Evolutionary conservation across 1,140 invertebrate species (phyloP).

Genomic region (Acyrthosiphon pisum): DNA sequence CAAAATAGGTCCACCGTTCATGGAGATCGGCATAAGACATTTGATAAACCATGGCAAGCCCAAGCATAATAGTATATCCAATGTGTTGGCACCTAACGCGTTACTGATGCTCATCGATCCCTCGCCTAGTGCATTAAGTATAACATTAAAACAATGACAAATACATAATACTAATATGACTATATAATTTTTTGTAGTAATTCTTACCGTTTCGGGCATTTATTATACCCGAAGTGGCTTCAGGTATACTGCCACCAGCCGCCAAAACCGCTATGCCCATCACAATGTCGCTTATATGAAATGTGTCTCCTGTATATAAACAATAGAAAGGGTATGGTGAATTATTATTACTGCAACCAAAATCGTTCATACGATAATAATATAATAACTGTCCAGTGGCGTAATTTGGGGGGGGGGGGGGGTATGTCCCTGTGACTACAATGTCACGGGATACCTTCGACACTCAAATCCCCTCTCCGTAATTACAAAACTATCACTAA

Average conservation of each 20-base stretch:
- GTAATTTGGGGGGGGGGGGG: too few relatives aligned
- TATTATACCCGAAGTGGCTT: slow-evolving; percentile 84
- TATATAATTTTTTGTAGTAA: slow-evolving; percentile 59
- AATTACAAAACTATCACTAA: background rate
- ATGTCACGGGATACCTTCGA: too few relatives aligned
- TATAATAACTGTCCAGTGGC: too few relatives aligned
- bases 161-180: background rate
- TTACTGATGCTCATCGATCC: slow-evolving; percentile 86
- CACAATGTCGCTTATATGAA: slow-evolving; percentile 81
- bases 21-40: slow-evolving; percentile 67
- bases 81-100: slow-evolving; percentile 81
- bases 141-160: background rate
- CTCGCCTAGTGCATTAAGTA: slow-evolving; percentile 70
- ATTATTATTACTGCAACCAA: background rate
- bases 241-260: slow-evolving; percentile 87
- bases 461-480: too few relatives aligned
- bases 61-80: slow-evolving; percentile 85
- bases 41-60: slow-evolving; percentile 85
- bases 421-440: too few relatives aligned
- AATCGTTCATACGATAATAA: too few relatives aligned
- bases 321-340: background rate
- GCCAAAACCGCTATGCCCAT: slow-evolving; percentile 90
- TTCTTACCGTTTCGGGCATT: slow-evolving; percentile 72
- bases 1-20: slow-evolving; percentile 60
- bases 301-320: slow-evolving; percentile 70